Base-by-base conservation (phyloP, 1,140 invertebrate genomes). In the Drosophila ironensis region DNA sequence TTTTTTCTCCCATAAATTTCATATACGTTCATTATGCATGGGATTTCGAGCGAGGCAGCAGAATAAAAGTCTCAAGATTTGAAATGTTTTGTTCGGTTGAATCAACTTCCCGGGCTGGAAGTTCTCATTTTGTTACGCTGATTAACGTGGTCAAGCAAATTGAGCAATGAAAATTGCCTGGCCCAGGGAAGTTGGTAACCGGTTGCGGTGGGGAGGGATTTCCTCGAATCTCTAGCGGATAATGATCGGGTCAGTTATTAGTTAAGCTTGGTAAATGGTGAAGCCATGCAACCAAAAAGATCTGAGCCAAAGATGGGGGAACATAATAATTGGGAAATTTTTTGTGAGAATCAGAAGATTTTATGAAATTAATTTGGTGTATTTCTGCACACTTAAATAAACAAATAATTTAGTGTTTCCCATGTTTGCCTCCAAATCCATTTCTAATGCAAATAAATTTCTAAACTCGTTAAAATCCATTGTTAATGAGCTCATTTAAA, bases 101-200 rank as follows among this genome's bases (percentile, higher is more conserved):
- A 20, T 50, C 74, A 12, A 71, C 60, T 72, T 82, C 54, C 54
- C 42, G 2, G 30, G 57, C 27, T 74, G 72, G 53, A 41, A 64
- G 52, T 50, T 57, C 33, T 42, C 59, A 54, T 46, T 71, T 66
- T 47, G 41, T 16, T 59, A 48, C 12, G 66, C 72, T 51, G 68
- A 64, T 81, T 82, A 81, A 64, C 67, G 47, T 82, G 77, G 77
- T 56, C 77, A 68, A 72, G 69, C 42, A 56, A 77, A 78, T 78
- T 77, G 74, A 33, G 50, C 61, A 9, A 51, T 37, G 54, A 46
- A 70, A 69, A 70, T 70, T 60, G 40, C 22, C 44, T 45, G 14
- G 38, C 33, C n/a, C 17, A 6, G 44, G n/a, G 51, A 47, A 57
- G 54, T 30, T 47, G 52, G 22, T 60, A 70, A 81, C 64, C 53